phyloP scores from a whole-genome alignment of 2,888 invertebrate genomes.

The Lymantria dispar region DNA sequence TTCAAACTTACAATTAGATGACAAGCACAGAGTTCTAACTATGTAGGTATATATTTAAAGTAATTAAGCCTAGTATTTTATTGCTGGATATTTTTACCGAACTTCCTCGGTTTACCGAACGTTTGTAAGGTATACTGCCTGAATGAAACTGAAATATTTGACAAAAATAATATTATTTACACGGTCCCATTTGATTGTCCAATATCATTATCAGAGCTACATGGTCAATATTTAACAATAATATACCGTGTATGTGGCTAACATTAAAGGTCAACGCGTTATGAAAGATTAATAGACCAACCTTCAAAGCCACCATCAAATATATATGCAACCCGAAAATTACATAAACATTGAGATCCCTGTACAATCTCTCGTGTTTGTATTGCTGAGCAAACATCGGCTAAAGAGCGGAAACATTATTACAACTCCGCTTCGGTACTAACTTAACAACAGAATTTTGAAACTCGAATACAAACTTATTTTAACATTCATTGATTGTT shows the following conservation, averaged over 20 bases:
- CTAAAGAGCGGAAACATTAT: constrained; percentile 75
- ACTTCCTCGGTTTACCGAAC: no score
- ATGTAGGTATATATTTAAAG: no score
- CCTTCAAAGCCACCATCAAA: constrained; percentile 29
- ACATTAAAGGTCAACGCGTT: background rate
- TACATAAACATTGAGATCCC: constrained; percentile 46
- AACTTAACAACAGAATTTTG: constrained; percentile 4
- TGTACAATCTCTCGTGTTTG: constrained; percentile 62
- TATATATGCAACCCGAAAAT: constrained; percentile 38
- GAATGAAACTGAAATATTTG: no score
- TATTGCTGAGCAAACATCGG: constrained; percentile 67
- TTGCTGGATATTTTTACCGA: no score
- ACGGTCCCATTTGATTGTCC: no score
- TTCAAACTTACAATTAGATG: no score
- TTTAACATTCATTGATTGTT: constrained; percentile 26
- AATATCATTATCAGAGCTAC: no score
- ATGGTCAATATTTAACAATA: no score
- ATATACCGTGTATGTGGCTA: background rate
- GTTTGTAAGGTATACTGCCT: no score
- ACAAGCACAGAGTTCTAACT: no score
- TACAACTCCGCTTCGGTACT: constrained; percentile 54
- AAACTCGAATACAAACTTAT: background rate
- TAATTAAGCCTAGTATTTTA: no score
- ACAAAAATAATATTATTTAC: no score
- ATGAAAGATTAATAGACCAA: background rate